These are phyloP conservation scores for Seriola aureovittata DNA, from an alignment of 2,113 vertebrate species.

Conservation along the genomic window DNA sequence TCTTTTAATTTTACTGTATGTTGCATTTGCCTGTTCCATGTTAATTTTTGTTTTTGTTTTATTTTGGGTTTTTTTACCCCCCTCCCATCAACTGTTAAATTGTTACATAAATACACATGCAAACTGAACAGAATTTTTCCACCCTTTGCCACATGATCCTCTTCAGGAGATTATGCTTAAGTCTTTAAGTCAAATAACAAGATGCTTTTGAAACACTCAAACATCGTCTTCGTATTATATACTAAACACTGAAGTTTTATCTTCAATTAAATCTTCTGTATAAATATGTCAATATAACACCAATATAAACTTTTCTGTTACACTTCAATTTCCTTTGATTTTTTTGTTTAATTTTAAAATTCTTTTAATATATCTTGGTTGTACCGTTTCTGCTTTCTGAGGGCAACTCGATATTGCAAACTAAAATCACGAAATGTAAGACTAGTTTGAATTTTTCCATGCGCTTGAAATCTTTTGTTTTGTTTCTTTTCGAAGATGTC, in stretches of 20 bases:
- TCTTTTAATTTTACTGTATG: conserved; percentile 35
- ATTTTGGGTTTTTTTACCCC: conserved; percentile 28
- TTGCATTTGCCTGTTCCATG: conserved; percentile 43
- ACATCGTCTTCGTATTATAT: conserved; percentile 72
- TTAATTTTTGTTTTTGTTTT: conserved; percentile 26
- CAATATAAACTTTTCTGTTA: conserved; percentile 83
- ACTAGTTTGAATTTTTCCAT: conserved; percentile 21
- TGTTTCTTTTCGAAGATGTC: conserved; percentile 20
- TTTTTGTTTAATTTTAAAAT: conserved; percentile 60
- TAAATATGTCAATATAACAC: conserved; percentile 74
- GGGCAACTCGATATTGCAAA: conserved; percentile 69
- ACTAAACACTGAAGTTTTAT: conserved; percentile 61
- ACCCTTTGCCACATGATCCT: conserved; percentile 85
- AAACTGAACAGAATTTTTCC: conserved; percentile 38
- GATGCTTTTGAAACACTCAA: conserved; percentile 91
- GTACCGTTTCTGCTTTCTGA: conserved; percentile 63
- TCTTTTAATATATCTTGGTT: conserved; percentile 47
- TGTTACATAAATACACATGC: conserved; percentile 56
- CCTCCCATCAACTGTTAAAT: conserved; percentile 40
- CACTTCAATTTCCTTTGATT: conserved; percentile 61
- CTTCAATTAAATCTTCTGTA: conserved; percentile 64
- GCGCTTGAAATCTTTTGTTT: conserved; percentile 33
- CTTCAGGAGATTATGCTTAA: conserved; percentile 89
- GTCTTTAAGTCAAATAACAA: conserved; percentile 90
- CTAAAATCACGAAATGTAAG: conserved; percentile 67